Base-by-base conservation (phyloP, 2,888 invertebrate genomes). In the Clivina fossor region DNA sequence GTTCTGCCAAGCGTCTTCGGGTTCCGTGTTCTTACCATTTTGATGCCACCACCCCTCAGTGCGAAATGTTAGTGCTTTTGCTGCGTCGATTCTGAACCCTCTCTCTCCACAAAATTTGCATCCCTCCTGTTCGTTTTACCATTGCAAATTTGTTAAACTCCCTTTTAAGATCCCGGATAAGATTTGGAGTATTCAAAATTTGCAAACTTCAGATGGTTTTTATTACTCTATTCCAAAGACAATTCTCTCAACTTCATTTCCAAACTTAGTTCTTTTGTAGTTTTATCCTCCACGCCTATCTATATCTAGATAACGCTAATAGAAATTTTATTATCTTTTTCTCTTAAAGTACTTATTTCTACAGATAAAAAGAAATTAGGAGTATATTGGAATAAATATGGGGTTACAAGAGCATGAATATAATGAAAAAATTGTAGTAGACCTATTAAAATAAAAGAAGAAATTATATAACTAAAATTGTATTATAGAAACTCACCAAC, bases 101-200 rank as follows among this genome's bases (percentile, higher is more conserved):
- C 43, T 43, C 18, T 11, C 13, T 18, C 22, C 24, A 13, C 15
- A 16, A 40, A 51, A 55, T 55, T 55, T 55, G 55, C 55, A 55
- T 55, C 40, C 47, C 53, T 28, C 28, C 43, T 16, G 28, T 16
- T 32, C 51, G 38, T 19, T 46, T 55, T 55, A 28, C 47, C 55
- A 55, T 55, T 55, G 55, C 47, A 55, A 55, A 55, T 55, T 55
- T 55, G 55, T 47, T 55, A 55, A 55, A 55, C 47, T 55, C 47
- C 55, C 55, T 55, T 47, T 55, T 55, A 55, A 55, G 55, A 55
- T 55, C 40, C 33, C 16, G 40, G 55, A 54, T 54, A 54, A 47
- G 54, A 54, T 54, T 54, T 33, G 38, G 46, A 54, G 47, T 55
- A 38, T 46, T 47, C 37, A 20, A 47, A 47, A 55, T 55, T 47